These are phyloP conservation scores for Synanthedon myopaeformis DNA, from an alignment of 2,888 invertebrate species.

Conservation along the genomic window DNA sequence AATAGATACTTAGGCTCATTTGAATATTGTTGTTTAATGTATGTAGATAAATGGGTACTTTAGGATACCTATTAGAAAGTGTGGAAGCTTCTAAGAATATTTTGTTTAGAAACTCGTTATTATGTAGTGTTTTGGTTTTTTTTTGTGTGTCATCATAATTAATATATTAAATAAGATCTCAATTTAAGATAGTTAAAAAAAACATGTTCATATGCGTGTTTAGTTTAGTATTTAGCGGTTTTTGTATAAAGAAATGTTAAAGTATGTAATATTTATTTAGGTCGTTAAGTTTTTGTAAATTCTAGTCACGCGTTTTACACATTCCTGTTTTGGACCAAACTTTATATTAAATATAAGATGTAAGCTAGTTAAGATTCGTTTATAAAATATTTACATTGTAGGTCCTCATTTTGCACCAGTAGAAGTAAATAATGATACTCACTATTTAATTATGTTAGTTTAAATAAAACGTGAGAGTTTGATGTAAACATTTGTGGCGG, in stretches of 20 bases:
- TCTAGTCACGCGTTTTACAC: constrained; percentile 69
- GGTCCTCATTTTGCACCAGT: too few relatives aligned
- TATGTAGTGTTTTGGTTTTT: constrained; percentile 9
- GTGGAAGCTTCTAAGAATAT: neutral
- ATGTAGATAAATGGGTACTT: too few relatives aligned
- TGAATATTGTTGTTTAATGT: too few relatives aligned
- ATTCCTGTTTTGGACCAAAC: constrained; percentile 70
- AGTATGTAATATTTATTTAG: constrained; percentile 61
- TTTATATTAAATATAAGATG: constrained; percentile 11
- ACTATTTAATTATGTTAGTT: too few relatives aligned
- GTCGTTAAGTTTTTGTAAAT: constrained; percentile 69
- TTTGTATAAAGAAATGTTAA: constrained; percentile 44
- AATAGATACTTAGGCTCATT: too few relatives aligned
- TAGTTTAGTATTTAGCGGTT: constrained; percentile 20
- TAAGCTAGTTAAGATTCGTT: too few relatives aligned
- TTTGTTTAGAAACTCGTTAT: too few relatives aligned
- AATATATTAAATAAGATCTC: constrained; percentile 40
- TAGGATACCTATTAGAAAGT: too few relatives aligned
- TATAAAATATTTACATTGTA: too few relatives aligned
- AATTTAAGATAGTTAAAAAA: constrained; percentile 35
- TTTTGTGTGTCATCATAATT: constrained; percentile 33
- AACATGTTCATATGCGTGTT: neutral
- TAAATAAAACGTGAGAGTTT: too few relatives aligned
- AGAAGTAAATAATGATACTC: too few relatives aligned
- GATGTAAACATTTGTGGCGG: too few relatives aligned